These are phyloP conservation scores for Nycteola revayana DNA, from an alignment of 2,888 invertebrate genomes.

Conservation along the genomic window DNA sequence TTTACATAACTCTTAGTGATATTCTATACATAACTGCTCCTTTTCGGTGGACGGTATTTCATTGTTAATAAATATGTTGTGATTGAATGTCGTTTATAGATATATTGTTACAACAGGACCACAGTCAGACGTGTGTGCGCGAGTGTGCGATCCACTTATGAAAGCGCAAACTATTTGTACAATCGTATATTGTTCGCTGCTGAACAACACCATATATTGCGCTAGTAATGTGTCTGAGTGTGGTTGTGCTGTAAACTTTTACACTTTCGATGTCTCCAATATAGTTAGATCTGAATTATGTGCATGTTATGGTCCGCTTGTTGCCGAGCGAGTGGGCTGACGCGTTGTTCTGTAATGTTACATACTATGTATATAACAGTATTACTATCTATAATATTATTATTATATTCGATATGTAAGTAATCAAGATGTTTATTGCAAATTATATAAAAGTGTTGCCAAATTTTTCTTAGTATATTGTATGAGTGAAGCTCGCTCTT, in stretches of 20 bases:
- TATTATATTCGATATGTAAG: slow-evolving; percentile 4
- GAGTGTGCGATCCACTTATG: no score
- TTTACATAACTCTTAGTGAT: slow-evolving; percentile 37
- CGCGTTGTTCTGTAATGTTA: not conserved
- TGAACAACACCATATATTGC: no score
- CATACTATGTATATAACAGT: not conserved
- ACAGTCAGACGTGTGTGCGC: no score
- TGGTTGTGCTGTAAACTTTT: not conserved
- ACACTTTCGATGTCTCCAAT: slow-evolving; percentile 7
- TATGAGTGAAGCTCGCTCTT: not conserved
- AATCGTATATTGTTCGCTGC: no score
- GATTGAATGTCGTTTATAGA: no score
- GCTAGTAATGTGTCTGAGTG: no score
- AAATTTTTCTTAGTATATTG: slow-evolving; percentile 55
- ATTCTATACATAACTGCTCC: slow-evolving; percentile 1
- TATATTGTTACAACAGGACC: no score
- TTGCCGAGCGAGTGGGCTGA: not conserved
- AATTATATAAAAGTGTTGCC: slow-evolving; percentile 44
- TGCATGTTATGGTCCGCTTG: slow-evolving; percentile 5
- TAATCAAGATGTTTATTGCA: slow-evolving; percentile 4
- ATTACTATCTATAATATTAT: slow-evolving; percentile 7
- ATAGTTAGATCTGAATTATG: slow-evolving; percentile 27
- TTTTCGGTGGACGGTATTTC: not conserved
- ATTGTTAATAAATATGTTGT: not conserved
- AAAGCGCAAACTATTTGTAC: no score